Conservation (phyloP, 2,797 vertebrate species). For the Eutrigla gurnardus region DNA sequence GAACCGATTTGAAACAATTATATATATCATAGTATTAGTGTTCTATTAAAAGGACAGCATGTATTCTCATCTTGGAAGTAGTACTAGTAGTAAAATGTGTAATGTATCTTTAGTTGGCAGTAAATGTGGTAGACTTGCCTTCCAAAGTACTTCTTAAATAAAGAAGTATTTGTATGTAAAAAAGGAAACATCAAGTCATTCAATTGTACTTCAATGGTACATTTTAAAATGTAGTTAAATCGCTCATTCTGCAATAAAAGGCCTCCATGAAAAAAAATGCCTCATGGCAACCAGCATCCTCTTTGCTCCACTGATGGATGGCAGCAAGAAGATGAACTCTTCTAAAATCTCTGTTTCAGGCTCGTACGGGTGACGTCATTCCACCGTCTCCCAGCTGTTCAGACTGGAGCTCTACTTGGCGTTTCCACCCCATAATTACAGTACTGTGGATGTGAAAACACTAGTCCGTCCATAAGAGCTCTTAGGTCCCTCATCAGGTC, state of each 20-base stretch:
- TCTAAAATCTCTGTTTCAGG: slow-evolving; percentile 44
- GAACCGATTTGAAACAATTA: no score
- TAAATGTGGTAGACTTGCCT: no score
- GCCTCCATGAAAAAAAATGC: slow-evolving; percentile 13
- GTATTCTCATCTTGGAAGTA: no score
- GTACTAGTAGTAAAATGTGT: no score
- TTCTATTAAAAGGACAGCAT: no score
- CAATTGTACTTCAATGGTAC: no score
- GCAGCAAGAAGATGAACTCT: slow-evolving; percentile 13
- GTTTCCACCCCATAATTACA: slow-evolving; percentile 60
- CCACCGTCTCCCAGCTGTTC: slow-evolving; percentile 30
- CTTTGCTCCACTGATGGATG: slow-evolving; percentile 41
- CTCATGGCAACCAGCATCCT: slow-evolving; percentile 23
- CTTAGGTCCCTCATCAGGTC: slow-evolving; percentile 23
- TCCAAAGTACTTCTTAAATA: no score
- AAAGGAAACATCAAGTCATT: slow-evolving; percentile 16
- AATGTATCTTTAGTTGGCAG: no score
- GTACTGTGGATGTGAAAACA: slow-evolving; percentile 53
- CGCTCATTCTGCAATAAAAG: no score
- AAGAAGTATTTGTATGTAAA: no score
- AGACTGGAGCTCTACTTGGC: slow-evolving; percentile 33
- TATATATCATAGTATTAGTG: no score
- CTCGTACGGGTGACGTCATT: slow-evolving; percentile 6
- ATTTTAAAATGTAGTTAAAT: neutral
- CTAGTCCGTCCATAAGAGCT: slow-evolving; percentile 26